phyloP scores from a whole-genome alignment of 2,113 vertebrate genomes.

The Dendropsophus ebraccatus region DNA sequence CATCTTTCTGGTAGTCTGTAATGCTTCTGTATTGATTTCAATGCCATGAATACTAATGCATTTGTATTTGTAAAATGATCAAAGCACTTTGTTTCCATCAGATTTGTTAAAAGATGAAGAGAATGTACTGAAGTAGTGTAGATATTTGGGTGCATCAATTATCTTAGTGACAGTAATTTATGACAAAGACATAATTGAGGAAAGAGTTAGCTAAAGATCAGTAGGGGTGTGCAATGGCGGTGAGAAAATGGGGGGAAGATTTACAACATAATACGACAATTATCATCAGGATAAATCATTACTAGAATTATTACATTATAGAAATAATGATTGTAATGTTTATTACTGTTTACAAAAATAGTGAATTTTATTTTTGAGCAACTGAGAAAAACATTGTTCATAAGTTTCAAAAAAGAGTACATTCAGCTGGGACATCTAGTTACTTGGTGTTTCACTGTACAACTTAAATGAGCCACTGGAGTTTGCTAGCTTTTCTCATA shows the following conservation, averaged over 20 bases:
- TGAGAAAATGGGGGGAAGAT: not conserved
- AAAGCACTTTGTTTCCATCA: constrained; percentile 25
- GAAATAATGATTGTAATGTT: not conserved
- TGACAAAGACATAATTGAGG: not conserved
- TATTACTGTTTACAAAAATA: not conserved
- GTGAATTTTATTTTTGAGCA: not conserved
- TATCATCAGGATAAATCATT: not conserved
- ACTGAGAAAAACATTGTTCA: not conserved
- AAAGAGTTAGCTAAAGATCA: not conserved
- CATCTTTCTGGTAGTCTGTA: constrained; percentile 42
- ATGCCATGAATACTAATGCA: constrained; percentile 23
- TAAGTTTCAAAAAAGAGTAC: not conserved
- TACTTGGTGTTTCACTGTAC: not conserved
- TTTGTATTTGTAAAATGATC: constrained; percentile 36
- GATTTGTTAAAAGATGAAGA: constrained; percentile 39
- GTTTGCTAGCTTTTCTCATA: not conserved
- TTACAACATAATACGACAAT: not conserved
- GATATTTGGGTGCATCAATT: constrained; percentile 6
- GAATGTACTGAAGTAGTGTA: not conserved
- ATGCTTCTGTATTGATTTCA: constrained; percentile 45
- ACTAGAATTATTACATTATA: not conserved
- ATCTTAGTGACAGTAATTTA: not conserved
- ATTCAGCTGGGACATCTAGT: not conserved
- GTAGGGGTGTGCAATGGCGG: not conserved
- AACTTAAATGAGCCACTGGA: not conserved